Percentiles rank a stretch among this genome's conserved stretches.
Evolutionary conservation across 2,113 vertebrate species (phyloP).

Genomic region (Pontoporia blainvillei): DNA sequence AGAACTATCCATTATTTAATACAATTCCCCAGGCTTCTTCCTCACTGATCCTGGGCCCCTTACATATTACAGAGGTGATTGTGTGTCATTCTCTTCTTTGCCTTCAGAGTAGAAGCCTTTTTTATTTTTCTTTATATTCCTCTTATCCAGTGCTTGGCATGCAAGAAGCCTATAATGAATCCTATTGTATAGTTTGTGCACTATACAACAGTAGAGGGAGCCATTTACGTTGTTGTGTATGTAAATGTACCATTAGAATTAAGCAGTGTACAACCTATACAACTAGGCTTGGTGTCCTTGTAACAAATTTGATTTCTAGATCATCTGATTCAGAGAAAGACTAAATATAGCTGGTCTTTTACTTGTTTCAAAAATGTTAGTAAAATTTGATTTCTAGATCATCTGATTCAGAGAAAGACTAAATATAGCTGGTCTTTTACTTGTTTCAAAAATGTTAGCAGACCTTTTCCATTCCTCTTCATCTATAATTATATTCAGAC

Average conservation of each 20-base stretch:
- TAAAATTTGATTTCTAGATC: neutral
- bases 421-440: neutral
- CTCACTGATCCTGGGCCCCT: neutral
- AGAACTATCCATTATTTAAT: slow-evolving; percentile 13
- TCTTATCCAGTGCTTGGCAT: neutral
- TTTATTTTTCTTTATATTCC: neutral
- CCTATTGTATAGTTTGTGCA: neutral
- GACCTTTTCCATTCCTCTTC: neutral
- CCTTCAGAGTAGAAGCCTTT: neutral
- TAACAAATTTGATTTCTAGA: neutral
- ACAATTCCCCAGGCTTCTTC: neutral
- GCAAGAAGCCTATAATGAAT: neutral
- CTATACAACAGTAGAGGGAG: neutral
- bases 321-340: neutral
- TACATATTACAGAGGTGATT: neutral
- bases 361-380: too few relatives aligned
- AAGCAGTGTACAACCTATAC: neutral
- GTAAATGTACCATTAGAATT: neutral
- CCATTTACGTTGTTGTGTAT: neutral
- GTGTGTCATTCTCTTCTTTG: neutral
- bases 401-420: neutral
- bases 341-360: neutral
- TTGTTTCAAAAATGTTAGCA: neutral
- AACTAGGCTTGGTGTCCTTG: neutral
- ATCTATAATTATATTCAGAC: neutral